Conservation (phyloP, 2,797 vertebrate genomes). For the Myioborus melanocephalus region DNA sequence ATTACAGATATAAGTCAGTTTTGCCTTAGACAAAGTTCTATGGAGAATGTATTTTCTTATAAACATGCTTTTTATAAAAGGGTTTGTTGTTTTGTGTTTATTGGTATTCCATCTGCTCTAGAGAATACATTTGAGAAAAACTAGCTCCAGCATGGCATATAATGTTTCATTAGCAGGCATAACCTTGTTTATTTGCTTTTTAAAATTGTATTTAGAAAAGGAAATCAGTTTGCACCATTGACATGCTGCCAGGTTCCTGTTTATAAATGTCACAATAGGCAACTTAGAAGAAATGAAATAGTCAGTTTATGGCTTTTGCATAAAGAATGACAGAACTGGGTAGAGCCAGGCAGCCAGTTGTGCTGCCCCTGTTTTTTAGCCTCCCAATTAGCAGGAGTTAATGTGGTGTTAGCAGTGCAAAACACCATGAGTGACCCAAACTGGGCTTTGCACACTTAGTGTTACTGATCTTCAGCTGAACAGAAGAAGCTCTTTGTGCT, state of each 20-base stretch:
- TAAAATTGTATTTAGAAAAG: constrained; percentile 81
- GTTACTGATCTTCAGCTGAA: constrained; percentile 23
- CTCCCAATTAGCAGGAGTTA: not conserved
- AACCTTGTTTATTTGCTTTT: constrained; percentile 82
- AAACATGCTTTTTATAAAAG: constrained; percentile 69
- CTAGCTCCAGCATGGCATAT: constrained; percentile 74
- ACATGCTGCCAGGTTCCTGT: constrained; percentile 80
- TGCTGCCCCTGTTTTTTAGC: constrained; percentile 21
- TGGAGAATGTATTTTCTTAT: constrained; percentile 65
- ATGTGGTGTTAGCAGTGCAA: not conserved
- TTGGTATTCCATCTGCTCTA: constrained; percentile 71
- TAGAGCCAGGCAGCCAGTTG: constrained; percentile 27
- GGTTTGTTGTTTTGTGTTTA: constrained; percentile 65
- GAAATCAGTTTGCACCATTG: constrained; percentile 81
- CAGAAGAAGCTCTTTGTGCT: constrained; percentile 60
- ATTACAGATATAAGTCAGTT: constrained; percentile 22
- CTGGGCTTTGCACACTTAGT: not conserved
- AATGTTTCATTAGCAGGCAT: constrained; percentile 80
- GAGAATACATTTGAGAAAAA: constrained; percentile 72
- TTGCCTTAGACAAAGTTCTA: constrained; percentile 36
- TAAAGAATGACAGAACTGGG: constrained; percentile 63
- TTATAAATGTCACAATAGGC: constrained; percentile 78
- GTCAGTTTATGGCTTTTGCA: constrained; percentile 69
- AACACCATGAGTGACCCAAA: not conserved
- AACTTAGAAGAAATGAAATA: constrained; percentile 63